Evolutionary conservation across 2,113 vertebrate species (phyloP), one percentile per base, ranked within the genome.

Genomic region (Cichladusa arquata): DNA sequence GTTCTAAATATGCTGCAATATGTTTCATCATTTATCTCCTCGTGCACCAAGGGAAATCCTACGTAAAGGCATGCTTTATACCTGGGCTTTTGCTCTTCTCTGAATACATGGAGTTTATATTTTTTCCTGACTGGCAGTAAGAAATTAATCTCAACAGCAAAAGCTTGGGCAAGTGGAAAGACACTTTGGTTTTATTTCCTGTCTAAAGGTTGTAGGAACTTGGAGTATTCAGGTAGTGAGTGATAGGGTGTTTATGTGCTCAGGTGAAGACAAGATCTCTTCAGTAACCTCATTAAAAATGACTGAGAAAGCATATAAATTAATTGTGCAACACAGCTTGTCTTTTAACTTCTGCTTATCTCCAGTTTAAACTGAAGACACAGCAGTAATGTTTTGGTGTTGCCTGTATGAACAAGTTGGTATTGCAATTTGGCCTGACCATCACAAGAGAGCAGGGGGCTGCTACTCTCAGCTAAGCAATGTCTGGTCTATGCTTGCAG

Each of bases 1-100:
- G 38, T 91, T 93, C 71, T 64, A 66, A 95, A 66, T 88, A 74
- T 58, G 26, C 54, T 42, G 73, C 66, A 87, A 73, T 86, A 95
- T 86, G 82, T 81, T 95, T 92, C 70, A 86, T 90, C 64, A 71
- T 94, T 80, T 81, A 64, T 83, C 81, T 95, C 51, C 28, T 25
- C 0, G 0, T 80, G 48, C 51, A 86, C 56, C 40, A 71, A 71
- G n/a, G 40, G 33, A 28, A 94, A 88, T 93, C 54, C 54, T 67
- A 0, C 0, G 0, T 88, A 57, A 80, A 92, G 50, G 6, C 31
- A 25, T 71, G 14, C 51, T 88, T 78, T 80, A 70, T 72, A 73
- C 24, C 13, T 80, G 28, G 8, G 19, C 11, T 61, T 87, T 73
- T 94, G 25, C 34, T 90, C 19, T 67, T 90, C n/a, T 77, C 48